Conservation (phyloP, 2,888 invertebrate species). For the Axea sp. region DNA sequence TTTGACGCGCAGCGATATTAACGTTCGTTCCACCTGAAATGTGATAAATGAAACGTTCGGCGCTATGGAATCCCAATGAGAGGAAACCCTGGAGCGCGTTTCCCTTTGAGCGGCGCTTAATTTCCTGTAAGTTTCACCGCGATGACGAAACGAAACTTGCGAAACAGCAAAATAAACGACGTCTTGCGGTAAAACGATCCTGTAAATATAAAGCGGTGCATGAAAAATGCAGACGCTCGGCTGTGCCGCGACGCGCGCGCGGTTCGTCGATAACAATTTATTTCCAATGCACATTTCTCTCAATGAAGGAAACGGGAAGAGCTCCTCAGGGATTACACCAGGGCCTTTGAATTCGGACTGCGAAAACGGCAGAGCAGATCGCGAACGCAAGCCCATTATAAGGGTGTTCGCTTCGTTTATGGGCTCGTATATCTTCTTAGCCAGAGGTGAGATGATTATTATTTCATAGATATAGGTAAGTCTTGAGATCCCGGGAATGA, state of each 20-base stretch:
- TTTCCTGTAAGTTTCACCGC: constrained; percentile 37
- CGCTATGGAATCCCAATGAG: constrained; percentile 28
- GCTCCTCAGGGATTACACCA: constrained; percentile 54
- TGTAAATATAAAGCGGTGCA: constrained; percentile 50
- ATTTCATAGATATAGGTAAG: constrained; percentile 66
- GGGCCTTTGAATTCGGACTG: constrained; percentile 61
- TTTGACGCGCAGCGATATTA: constrained; percentile 6
- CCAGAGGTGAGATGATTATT: constrained; percentile 66
- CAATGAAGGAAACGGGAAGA: constrained; percentile 57
- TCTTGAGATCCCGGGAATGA: constrained; percentile 23
- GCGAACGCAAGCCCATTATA: constrained; percentile 59
- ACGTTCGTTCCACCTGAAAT: constrained; percentile 17
- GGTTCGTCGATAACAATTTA: constrained; percentile 57
- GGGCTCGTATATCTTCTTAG: constrained; percentile 70
- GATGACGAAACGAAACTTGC: constrained; percentile 6
- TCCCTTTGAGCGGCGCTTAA: constrained; percentile 40
- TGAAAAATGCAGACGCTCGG: constrained; percentile 43
- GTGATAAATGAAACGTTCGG: constrained; percentile 45
- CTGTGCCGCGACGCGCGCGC: constrained; percentile 3
- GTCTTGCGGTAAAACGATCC: constrained; percentile 24
- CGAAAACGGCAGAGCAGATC: constrained; percentile 48
- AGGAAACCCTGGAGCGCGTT: too few species aligned
- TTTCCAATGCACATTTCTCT: constrained; percentile 59
- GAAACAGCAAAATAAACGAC: constrained; percentile 24
- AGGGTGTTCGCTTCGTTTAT: constrained; percentile 69